Evolutionary conservation across 2,888 invertebrate species (phyloP).

Genomic region (Folsomia manolachei): DNA sequence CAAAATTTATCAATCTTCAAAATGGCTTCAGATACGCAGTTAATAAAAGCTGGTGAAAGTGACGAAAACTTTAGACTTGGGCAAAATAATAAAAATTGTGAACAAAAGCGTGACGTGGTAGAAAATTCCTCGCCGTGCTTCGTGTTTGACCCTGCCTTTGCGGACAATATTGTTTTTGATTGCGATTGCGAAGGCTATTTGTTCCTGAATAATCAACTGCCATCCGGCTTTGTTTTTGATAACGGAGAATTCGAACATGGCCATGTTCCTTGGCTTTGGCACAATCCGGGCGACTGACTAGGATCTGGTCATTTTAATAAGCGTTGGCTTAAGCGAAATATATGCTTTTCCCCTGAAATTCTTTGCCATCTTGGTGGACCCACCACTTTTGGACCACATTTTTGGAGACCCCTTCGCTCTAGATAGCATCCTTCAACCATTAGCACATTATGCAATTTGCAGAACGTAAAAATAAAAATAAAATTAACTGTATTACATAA

Average conservation of each 20-base stretch:
- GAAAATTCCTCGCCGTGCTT: background rate
- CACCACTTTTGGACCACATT: constrained; percentile 43
- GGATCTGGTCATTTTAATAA: constrained; percentile 21
- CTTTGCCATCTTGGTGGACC: constrained; percentile 29
- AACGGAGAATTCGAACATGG: constrained; percentile 38
- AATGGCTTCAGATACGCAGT: constrained; percentile 20
- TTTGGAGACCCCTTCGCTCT: constrained; percentile 45
- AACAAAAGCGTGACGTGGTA: background rate
- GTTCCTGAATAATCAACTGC: background rate
- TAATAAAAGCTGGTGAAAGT: background rate
- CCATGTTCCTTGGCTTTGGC: constrained; percentile 40
- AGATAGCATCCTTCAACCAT: constrained; percentile 49
- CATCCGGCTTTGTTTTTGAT: constrained; percentile 17
- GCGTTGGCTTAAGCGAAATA: constrained; percentile 2
- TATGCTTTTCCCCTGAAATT: background rate
- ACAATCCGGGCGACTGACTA: constrained; percentile 49
- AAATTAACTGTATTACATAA: no score
- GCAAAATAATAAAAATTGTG: no score
- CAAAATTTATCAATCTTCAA: constrained; percentile 3
- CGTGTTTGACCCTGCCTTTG: constrained; percentile 12
- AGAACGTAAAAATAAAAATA: no score
- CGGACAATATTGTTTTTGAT: background rate
- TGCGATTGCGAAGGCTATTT: background rate
- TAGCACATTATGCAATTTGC: no score
- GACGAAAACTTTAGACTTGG: no score